Evolutionary conservation across 92 coral and sea anemone species (phyloP).

Genomic region (Epizoanthus scotinus): DNA sequence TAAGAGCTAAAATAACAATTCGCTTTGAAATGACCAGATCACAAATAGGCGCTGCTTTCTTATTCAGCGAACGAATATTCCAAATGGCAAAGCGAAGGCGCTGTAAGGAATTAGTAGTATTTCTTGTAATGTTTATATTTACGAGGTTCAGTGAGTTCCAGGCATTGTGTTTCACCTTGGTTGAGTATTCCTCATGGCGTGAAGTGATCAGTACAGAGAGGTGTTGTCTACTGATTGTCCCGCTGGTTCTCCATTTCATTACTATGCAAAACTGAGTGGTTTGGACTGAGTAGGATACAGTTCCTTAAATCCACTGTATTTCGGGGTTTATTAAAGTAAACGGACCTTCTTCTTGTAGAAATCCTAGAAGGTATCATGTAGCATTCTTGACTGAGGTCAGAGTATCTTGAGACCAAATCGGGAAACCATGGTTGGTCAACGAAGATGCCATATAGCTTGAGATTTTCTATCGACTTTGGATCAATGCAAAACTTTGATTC

Average conservation of each 20-base stretch:
- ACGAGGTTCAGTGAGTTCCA: conserved; percentile 46
- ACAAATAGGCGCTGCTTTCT: conserved; percentile 58
- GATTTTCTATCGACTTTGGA: background rate
- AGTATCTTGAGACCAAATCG: conserved; percentile 7
- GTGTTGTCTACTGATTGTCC: conserved; percentile 1
- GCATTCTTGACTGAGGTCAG: background rate
- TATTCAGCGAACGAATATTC: conserved; percentile 51
- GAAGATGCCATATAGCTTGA: conserved; percentile 14
- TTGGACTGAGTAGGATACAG: conserved; percentile 2
- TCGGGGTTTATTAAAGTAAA: conserved; percentile 2
- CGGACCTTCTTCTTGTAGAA: conserved; percentile 6
- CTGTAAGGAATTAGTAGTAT: conserved; percentile 9
- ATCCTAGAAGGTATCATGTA: too few relatives aligned
- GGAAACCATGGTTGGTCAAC: conserved; percentile 8
- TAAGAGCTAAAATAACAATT: conserved; percentile 53
- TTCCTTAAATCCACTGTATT: conserved; percentile 15
- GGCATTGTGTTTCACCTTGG: conserved; percentile 21
- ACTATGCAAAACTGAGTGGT: background rate
- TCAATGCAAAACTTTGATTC: conserved; percentile 3
- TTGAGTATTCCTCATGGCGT: conserved; percentile 24
- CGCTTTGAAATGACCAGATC: conserved; percentile 56
- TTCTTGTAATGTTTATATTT: conserved; percentile 43
- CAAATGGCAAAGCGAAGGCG: conserved; percentile 49
- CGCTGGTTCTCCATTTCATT: conserved; percentile 5
- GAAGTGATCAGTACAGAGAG: conserved; percentile 36